Conservation (phyloP, 2,113 vertebrate genomes). For the Mormyrus iriodes region DNA sequence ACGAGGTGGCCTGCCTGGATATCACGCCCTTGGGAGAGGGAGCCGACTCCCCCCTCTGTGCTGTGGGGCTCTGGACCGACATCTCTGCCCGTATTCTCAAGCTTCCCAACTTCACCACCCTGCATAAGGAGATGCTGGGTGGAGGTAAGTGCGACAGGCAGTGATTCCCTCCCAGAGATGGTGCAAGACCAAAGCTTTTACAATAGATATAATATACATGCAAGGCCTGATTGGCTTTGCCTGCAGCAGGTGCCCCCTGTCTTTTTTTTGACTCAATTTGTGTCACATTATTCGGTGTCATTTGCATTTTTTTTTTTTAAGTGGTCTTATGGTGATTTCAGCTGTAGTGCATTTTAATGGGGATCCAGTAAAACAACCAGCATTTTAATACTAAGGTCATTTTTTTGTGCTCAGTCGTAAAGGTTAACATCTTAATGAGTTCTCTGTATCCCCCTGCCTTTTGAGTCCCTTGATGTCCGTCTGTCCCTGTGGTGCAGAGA, state of each 20-base stretch:
- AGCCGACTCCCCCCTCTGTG: slow-evolving; percentile 82
- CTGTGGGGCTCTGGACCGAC: slow-evolving; percentile 95
- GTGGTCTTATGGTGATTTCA: not conserved
- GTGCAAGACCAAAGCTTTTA: not conserved
- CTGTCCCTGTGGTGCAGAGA: slow-evolving; percentile 63
- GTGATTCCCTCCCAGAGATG: not conserved
- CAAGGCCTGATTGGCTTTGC: not conserved
- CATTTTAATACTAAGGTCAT: not conserved
- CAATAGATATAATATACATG: not conserved
- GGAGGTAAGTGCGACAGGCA: slow-evolving; percentile 70
- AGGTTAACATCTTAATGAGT: not conserved
- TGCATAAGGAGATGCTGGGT: slow-evolving; percentile 98
- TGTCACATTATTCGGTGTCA: not conserved
- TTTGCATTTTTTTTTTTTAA: not conserved
- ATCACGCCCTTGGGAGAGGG: slow-evolving; percentile 89
- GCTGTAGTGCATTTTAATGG: not conserved
- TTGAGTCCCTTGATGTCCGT: not conserved
- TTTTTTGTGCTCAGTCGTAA: not conserved
- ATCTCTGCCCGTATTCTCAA: slow-evolving; percentile 92
- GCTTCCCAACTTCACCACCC: slow-evolving; percentile 83
- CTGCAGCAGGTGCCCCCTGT: too few relatives aligned
- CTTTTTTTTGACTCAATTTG: not conserved
- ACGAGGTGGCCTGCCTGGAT: slow-evolving; percentile 95
- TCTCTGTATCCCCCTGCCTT: not conserved
- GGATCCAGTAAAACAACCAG: not conserved